A percentile compares a stretch with the other conserved stretches of the same genome.
Evolutionary conservation across 2,113 vertebrate species (phyloP).

Genomic region (Motacilla alba): DNA sequence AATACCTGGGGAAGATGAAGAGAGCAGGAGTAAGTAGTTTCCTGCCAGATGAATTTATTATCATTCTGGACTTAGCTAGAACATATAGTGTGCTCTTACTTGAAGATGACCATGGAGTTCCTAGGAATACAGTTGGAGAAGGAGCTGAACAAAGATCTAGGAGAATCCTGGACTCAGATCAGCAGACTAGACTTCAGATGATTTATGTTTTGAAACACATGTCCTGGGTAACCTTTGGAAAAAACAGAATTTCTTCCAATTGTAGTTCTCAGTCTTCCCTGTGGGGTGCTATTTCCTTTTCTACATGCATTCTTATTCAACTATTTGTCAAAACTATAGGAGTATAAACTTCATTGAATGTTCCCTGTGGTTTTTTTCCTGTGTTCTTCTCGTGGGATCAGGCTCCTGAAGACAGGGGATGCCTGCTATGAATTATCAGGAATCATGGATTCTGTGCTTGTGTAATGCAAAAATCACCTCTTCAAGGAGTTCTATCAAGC

Average conservation of each 20-base stretch:
- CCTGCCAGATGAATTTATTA: constrained; percentile 7
- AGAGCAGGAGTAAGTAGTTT: neutral
- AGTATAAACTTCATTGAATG: neutral
- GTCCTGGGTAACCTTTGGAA: neutral
- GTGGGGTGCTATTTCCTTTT: neutral
- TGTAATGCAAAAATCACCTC: neutral
- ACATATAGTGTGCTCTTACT: neutral
- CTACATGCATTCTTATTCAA: neutral
- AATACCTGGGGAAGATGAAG: neutral
- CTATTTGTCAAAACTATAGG: neutral
- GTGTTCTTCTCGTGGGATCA: neutral
- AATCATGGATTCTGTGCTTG: neutral
- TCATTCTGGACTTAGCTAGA: neutral
- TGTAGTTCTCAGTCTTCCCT: neutral
- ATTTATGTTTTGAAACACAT: neutral
- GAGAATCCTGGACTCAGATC: neutral
- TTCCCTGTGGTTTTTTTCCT: neutral
- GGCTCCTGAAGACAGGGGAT: neutral
- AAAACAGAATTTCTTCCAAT: neutral
- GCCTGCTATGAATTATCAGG: neutral
- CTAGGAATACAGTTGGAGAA: neutral
- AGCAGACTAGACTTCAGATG: neutral
- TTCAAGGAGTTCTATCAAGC: neutral
- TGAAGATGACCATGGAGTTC: neutral
- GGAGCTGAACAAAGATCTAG: neutral